Percentiles rank a stretch among this genome's conserved stretches.
Conservation (phyloP, 2,888 invertebrate genomes). For the Caenorhabditis wallacei region DNA sequence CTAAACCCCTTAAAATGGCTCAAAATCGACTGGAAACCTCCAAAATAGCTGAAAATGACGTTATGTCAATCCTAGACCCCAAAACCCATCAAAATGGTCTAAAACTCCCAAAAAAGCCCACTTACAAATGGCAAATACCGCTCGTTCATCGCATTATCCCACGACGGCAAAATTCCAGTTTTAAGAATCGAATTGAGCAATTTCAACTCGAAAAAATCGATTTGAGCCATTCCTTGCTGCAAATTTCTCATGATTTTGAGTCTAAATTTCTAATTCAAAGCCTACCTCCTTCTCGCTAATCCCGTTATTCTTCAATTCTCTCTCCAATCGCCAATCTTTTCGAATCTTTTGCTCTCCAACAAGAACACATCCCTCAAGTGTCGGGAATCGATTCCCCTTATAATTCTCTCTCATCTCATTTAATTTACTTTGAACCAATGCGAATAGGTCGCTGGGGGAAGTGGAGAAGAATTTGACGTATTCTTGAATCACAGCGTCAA, state of each 20-base stretch:
- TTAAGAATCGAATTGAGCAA: slow-evolving; percentile 47
- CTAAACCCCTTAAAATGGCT: too few relatives aligned
- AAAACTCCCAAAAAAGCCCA: too few relatives aligned
- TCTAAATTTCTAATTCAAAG: not conserved
- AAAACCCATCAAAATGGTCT: too few relatives aligned
- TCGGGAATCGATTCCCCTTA: not conserved
- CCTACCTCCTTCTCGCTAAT: not conserved
- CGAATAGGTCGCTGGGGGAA: slow-evolving; percentile 24
- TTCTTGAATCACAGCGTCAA: slow-evolving; percentile 31
- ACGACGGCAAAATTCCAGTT: slow-evolving; percentile 26
- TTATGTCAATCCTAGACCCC: too few relatives aligned
- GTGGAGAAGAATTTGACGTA: not conserved
- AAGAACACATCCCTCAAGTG: slow-evolving; percentile 1
- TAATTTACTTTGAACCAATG: not conserved
- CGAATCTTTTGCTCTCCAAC: slow-evolving; percentile 20
- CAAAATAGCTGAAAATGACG: too few relatives aligned
- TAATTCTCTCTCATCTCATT: not conserved
- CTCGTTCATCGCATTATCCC: not conserved
- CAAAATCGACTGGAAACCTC: too few relatives aligned
- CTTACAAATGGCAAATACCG: slow-evolving; percentile 27
- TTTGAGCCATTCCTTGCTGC: not conserved
- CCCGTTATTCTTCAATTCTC: not conserved
- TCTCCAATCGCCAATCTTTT: not conserved
- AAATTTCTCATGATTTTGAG: not conserved
- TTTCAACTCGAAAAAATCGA: slow-evolving; percentile 36